Evolutionary conservation across 2,888 invertebrate genomes (phyloP), one percentile per base, ranked within the genome.

Genomic region (Meandrusa payeni): DNA sequence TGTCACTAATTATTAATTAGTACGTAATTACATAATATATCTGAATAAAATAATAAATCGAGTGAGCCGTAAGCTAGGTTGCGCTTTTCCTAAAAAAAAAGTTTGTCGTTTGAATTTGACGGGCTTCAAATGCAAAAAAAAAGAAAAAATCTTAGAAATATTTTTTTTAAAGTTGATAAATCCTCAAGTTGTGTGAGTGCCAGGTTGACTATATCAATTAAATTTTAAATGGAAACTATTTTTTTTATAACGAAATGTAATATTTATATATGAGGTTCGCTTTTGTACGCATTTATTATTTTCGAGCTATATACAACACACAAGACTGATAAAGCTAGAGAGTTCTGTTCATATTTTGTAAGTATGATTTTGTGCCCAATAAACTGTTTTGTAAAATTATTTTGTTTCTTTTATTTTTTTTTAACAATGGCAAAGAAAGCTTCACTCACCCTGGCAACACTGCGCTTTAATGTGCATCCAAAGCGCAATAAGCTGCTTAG

Each of bases 291-390:
- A 82, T 85, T 83, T 80, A 76, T 75, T 63, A 64, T 76, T 81
- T 83, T 73, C 69, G 76, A 76, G 75, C 76, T 79, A 77, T 81
- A 86, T 83, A 85, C 83, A 83, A 79, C 79, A 83, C 83, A 86
- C 86, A 86, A 86, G 86, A 86, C 86, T 87, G 86, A 85, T 81
- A 76, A 72, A 69, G 67, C 70, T 77, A 76, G 75, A 74, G 63
- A 65, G 61, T 68, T 64, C 56, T 71, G 62, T 76, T 71, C 64
- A 70, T 83, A 76, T 76, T 80, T 82, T 86, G 73, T 85, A 79
- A 78, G 76, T 76, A 72, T 76, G 69, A 39, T 81, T 82, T 78
- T 83, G 76, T 82, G 86, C 86, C 81, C 82, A 87, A 86, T 85
- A 85, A 85, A 87, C 67, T 72, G 62, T 76, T 79, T 79, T 74